Base-by-base conservation (phyloP, 2,888 invertebrate species). In the Morpho achilles region DNA sequence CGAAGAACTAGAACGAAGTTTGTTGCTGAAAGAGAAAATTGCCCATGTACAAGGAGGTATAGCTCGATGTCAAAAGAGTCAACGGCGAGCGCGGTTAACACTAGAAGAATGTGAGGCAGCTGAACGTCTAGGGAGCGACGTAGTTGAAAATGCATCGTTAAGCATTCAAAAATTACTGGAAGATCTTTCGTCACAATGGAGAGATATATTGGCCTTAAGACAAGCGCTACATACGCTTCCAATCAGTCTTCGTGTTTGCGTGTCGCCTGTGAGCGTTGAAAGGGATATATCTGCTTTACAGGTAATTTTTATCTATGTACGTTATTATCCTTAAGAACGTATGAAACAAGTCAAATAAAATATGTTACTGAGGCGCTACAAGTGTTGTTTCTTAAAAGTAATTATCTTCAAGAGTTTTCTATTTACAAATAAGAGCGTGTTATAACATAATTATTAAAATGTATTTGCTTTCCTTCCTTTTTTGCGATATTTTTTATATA, bases 171-270 rank as follows among this genome's bases (percentile, higher is more conserved):
- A 91, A 45, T 91, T 95, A 16, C 92, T 93, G 9, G 94, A 95
- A 65, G 95, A 96, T 62, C 80, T 96, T 9, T 91, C 92, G 0
- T 79, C 91, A 0, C 93, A 95, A 60, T 96, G 96, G 96, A 93
- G 95, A 68, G 96, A 96, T 65, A 92, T 96, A 41, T 93, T 96
- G 91, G 91, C 92, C 0, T 80, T 96, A 32, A 87, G 96, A 39
- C 96, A 96, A 75, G 89, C 95, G 56, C 82, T 96, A 40, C 96
- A 96, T 69, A 95, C 95, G 0, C 80, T 96, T 54, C 96, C 96
- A 0, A 95, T 93, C 73, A 92, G 95, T 46, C 86, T 96, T 59
- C 92, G 95, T 50, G 93, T 96, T 48, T 94, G 95, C 0, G 94
- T 96, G 0, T 96, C 96, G 0, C 96, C 96, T 0, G 93, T 94